Conservation (phyloP, 2,113 vertebrate genomes). For the Miniopterus natalensis region DNA sequence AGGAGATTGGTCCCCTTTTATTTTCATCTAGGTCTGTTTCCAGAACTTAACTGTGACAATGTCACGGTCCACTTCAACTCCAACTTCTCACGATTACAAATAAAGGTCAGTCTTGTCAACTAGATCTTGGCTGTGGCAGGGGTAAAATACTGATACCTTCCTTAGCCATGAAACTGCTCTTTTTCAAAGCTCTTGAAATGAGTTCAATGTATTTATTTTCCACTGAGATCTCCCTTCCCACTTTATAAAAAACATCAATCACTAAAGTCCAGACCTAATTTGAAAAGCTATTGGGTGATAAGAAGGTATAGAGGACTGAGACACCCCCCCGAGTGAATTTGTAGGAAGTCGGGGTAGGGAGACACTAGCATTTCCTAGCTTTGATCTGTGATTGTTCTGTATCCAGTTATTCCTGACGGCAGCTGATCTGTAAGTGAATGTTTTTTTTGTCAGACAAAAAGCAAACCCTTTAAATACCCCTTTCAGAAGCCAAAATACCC, state of each 20-base stretch:
- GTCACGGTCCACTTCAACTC: slow-evolving; percentile 51
- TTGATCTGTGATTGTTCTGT: neutral
- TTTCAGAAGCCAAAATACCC: slow-evolving; percentile 49
- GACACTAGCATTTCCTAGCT: neutral
- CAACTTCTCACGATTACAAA: slow-evolving; percentile 60
- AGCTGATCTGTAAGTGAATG: neutral
- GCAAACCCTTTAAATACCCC: slow-evolving; percentile 47
- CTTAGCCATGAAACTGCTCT: slow-evolving; percentile 44
- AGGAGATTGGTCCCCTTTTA: neutral
- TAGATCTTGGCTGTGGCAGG: neutral
- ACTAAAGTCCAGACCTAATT: neutral
- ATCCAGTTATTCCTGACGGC: neutral
- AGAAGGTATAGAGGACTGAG: neutral
- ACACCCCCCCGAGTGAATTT: neutral
- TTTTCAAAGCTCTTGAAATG: slow-evolving; percentile 57
- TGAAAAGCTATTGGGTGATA: slow-evolving; percentile 17
- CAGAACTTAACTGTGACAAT: slow-evolving; percentile 47
- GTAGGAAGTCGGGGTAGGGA: neutral
- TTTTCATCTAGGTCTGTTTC: slow-evolving; percentile 73
- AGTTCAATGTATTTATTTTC: slow-evolving; percentile 58
- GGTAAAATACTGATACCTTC: slow-evolving; percentile 41
- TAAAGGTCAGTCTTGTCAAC: slow-evolving; percentile 65
- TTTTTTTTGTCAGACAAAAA: slow-evolving; percentile 51
- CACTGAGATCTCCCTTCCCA: slow-evolving; percentile 25
- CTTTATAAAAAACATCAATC: neutral